A percentile compares a stretch with the other conserved stretches of the same genome.
phyloP scores from a whole-genome alignment of 2,113 vertebrate genomes.

The Nyctibius bracteatus region DNA sequence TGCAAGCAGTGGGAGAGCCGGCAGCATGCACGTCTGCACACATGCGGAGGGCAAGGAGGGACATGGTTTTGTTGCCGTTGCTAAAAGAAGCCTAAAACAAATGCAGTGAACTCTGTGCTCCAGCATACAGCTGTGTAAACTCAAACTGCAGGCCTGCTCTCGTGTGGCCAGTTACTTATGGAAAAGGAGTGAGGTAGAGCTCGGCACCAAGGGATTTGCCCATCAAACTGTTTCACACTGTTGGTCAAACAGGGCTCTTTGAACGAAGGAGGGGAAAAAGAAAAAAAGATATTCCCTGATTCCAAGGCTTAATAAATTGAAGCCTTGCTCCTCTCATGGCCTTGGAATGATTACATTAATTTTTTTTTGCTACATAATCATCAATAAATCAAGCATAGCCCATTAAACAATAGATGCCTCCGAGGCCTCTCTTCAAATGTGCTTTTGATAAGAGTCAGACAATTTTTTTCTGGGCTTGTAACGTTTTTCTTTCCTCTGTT shows the following conservation, averaged over 20 bases:
- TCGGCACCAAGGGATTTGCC: background rate
- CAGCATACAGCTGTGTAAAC: slow-evolving; percentile 58
- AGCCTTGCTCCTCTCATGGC: background rate
- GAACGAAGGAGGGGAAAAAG: background rate
- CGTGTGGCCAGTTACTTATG: background rate
- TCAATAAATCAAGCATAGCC: slow-evolving; percentile 58
- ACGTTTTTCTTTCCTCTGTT: slow-evolving; percentile 62
- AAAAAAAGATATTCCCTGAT: background rate
- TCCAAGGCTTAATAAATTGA: background rate
- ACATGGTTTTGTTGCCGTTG: background rate
- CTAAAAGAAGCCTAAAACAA: background rate
- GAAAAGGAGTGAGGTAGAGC: background rate
- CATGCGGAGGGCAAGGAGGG: background rate
- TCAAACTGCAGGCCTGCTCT: slow-evolving; percentile 12
- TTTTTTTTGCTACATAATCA: slow-evolving; percentile 31
- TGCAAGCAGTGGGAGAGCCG: background rate
- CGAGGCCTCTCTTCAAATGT: slow-evolving; percentile 48
- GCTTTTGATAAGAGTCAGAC: slow-evolving; percentile 66
- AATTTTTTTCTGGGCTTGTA: slow-evolving; percentile 30
- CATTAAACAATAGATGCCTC: slow-evolving; percentile 63
- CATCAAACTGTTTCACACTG: slow-evolving; percentile 14
- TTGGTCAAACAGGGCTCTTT: background rate
- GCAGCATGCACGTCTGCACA: accelerated
- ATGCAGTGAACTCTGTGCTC: background rate
- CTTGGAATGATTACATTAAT: background rate